Evolutionary conservation across 2,888 invertebrate species (phyloP).

Genomic region (Conomelus anceps): DNA sequence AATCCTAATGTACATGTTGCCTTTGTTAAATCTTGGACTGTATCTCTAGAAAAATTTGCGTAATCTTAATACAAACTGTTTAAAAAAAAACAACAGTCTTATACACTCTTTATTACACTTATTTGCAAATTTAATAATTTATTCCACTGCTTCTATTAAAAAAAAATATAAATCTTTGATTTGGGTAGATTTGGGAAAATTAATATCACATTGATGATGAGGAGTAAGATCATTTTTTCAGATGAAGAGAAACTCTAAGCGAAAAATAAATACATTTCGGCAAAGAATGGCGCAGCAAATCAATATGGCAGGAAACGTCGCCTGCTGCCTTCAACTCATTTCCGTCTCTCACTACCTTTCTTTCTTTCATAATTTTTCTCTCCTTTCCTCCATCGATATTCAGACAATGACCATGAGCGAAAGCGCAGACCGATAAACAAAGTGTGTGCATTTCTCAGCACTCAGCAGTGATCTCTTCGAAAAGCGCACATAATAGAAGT

Average conservation of each 20-base stretch:
- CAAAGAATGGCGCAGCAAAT: neutral
- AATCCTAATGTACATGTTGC: too few relatives aligned
- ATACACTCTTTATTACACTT: too few relatives aligned
- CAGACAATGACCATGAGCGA: neutral
- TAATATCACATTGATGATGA: neutral
- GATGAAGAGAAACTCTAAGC: neutral
- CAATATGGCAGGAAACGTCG: neutral
- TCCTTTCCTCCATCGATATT: neutral
- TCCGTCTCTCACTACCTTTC: neutral
- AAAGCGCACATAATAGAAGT: neutral
- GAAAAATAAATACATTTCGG: neutral
- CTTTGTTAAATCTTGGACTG: too few relatives aligned
- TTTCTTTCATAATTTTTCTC: neutral
- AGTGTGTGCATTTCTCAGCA: neutral
- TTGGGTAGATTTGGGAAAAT: neutral
- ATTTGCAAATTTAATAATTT: too few relatives aligned
- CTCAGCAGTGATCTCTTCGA: neutral
- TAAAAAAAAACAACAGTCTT: too few relatives aligned
- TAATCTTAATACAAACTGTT: too few relatives aligned
- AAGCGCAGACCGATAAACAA: neutral
- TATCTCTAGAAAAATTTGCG: too few relatives aligned
- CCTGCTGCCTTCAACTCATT: neutral
- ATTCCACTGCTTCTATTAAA: too few relatives aligned
- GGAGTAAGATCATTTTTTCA: neutral
- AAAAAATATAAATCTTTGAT: neutral